These are phyloP conservation scores for Sitophilus oryzae DNA, from an alignment of 1,140 invertebrate genomes.

Conservation along the genomic window DNA sequence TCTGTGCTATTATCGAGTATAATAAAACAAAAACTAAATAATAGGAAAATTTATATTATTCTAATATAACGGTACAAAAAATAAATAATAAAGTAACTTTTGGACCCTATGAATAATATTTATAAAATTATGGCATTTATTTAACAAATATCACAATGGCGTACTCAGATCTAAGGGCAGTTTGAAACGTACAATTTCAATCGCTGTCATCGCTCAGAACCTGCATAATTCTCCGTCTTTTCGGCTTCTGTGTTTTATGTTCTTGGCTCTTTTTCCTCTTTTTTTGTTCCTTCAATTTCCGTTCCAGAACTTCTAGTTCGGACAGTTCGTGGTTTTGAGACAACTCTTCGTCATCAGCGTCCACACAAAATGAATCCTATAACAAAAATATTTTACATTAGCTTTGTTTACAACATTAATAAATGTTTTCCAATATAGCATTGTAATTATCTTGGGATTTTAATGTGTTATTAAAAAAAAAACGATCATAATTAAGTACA, in stretches of 20 bases:
- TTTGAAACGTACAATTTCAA: not conserved
- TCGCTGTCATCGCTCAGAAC: conserved; percentile 29
- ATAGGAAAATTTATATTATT: no score
- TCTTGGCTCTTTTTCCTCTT: conserved; percentile 24
- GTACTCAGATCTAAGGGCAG: no score
- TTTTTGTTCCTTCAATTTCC: conserved; percentile 30
- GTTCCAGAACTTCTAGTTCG: conserved; percentile 35
- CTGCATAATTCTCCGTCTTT: conserved; percentile 28
- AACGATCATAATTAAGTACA: conserved; percentile 13
- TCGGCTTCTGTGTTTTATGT: conserved; percentile 16
- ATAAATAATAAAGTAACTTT: no score
- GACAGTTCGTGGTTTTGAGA: conserved; percentile 25
- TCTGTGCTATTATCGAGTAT: no score
- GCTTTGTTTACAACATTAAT: not conserved
- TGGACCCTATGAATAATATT: no score
- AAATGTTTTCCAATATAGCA: not conserved
- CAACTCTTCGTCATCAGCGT: conserved; percentile 26
- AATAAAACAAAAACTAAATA: no score
- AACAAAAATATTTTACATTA: conserved; percentile 17
- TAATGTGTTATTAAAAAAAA: conserved; percentile 1
- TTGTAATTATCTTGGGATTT: not conserved
- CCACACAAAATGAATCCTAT: conserved; percentile 40
- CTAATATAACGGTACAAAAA: no score
- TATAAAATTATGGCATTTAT: no score
- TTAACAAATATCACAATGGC: no score